phyloP scores from a whole-genome alignment of 2,888 invertebrate genomes.

The Troides aeacus region DNA sequence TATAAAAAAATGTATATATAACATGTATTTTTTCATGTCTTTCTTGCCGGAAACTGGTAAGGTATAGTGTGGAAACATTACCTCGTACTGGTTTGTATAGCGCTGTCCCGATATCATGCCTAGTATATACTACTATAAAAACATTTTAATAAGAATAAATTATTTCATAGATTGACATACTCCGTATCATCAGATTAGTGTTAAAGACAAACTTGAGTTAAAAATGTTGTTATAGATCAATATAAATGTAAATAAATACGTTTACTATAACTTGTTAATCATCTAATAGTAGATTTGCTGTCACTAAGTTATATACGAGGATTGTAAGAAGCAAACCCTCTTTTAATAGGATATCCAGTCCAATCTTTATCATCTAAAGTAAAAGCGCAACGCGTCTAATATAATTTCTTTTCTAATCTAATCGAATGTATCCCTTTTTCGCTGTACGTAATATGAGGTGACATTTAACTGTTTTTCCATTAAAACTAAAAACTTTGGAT shows the following conservation, averaged over 20 bases:
- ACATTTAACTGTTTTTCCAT: background rate
- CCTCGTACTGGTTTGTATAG: no score
- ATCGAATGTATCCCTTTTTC: background rate
- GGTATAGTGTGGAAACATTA: no score
- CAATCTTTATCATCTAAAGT: background rate
- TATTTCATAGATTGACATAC: no score
- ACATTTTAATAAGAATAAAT: no score
- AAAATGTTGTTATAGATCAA: background rate
- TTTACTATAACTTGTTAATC: background rate
- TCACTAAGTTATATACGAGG: background rate
- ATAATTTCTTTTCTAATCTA: background rate
- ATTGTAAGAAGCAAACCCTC: background rate
- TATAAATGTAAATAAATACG: background rate
- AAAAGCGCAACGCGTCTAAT: background rate
- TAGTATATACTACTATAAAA: no score
- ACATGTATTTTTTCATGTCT: no score
- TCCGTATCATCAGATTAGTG: no score
- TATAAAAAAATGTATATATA: background rate
- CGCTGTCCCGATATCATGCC: no score
- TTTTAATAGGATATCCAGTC: background rate
- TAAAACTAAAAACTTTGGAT: background rate
- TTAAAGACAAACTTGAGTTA: background rate
- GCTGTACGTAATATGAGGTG: background rate
- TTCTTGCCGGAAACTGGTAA: no score
- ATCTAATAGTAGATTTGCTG: background rate